phyloP scores from a whole-genome alignment of 2,113 vertebrate species.

The Mugil cephalus region DNA sequence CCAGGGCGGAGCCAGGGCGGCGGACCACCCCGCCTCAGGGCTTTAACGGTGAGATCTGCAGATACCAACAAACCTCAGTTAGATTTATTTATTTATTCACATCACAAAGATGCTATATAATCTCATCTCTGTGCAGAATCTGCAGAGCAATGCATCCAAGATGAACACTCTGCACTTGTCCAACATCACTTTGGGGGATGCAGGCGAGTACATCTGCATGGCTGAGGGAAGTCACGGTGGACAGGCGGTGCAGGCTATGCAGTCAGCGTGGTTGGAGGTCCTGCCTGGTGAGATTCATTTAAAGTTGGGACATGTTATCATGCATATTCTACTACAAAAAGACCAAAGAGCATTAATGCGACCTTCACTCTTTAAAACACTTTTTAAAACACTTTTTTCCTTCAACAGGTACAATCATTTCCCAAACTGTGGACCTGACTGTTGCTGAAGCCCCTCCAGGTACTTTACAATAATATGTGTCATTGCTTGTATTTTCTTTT shows the following conservation, averaged over 20 bases:
- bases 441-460: constrained; percentile 61
- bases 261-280: constrained; percentile 93
- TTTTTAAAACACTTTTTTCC: background rate
- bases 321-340: background rate
- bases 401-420: constrained; percentile 55
- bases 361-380: background rate
- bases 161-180: constrained; percentile 89
- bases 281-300: constrained; percentile 84
- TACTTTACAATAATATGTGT: background rate
- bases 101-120: background rate
- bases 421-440: constrained; percentile 43
- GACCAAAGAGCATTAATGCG: no score
- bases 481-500: background rate
- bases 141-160: constrained; percentile 91
- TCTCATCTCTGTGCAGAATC: constrained; percentile 78
- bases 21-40: constrained; percentile 85
- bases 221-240: constrained; percentile 88
- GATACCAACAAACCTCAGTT: background rate
- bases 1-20: constrained; percentile 77
- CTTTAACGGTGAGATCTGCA: constrained; percentile 87
- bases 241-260: constrained; percentile 88
- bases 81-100: background rate
- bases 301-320: background rate
- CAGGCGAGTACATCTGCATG: constrained; percentile 95
- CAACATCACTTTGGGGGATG: constrained; percentile 89